Evolutionary conservation across 2,797 vertebrate genomes (phyloP), one percentile per base, ranked within the genome.

Genomic region (Myotis findleyi): DNA sequence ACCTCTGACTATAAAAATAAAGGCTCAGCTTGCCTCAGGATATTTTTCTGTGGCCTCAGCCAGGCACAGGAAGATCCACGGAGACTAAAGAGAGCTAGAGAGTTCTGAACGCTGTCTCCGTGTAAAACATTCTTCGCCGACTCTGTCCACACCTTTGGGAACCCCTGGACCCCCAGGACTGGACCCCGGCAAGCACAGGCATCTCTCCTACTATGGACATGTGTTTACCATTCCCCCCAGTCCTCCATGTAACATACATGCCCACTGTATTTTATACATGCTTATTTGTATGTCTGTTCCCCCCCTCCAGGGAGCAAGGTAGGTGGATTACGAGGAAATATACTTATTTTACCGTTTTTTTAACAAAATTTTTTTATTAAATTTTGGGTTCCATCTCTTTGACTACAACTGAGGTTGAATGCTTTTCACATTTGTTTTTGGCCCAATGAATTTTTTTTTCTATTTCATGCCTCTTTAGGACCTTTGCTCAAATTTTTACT

Each of bases 381-480:
- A 11, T 38, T 88, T 90, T 83, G 51, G 38, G 30, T 83, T 73
- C 2, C 8, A 20, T 91, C 81, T 76, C 55, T 75, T 88, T 44
- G 44, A 71, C 23, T 38, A n/a, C 7, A 66, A 21, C 14, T 20
- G 6, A 69, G 11, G 4, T 27, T 51, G 51, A 51, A 41, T 7
- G 3, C 10, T 89, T 88, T 84, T 62, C n/a, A 51, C 51, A 36
- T 62, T 69, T 80, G 72, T 84, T 41, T 59, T 66, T 62, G 23
- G 20, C 2, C 41, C 10, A 68, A 41, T 80, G 53, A 44, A 86
- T 71, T 73, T 57, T 83, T 33, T 53, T 82, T 94, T n/a, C 62
- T 86, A 13, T 64, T 77, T 86, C 5, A 33, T 89, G 17, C 41
- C 33, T 93, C 20, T 94, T 79, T 17, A 68, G 33, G 51, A 66